These are phyloP conservation scores for Stegostoma tigrinum DNA, from an alignment of 2,113 vertebrate genomes.

Conservation along the genomic window DNA sequence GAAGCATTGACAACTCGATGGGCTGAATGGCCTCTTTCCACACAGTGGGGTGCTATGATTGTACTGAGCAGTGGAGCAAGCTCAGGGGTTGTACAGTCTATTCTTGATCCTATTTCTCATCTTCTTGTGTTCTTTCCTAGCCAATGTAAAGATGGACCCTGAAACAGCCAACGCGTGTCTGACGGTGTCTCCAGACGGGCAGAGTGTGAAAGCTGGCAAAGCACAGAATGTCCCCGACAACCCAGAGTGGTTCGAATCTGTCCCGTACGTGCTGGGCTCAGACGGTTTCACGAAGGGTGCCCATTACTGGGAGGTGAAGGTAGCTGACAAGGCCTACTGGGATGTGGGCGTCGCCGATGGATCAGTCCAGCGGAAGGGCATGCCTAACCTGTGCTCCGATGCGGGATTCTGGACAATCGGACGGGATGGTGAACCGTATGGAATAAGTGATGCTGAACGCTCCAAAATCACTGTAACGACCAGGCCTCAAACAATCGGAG, in stretches of 20 bases:
- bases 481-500: not conserved
- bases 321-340: conserved; percentile 57
- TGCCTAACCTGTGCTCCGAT: conserved; percentile 52
- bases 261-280: conserved; percentile 55
- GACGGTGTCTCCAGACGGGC: conserved; percentile 54
- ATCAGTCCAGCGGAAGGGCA: conserved; percentile 47
- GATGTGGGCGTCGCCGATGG: conserved; percentile 56
- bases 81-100: not conserved
- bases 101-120: not conserved
- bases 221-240: conserved; percentile 50
- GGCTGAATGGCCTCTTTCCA: too few relatives aligned
- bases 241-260: conserved; percentile 60
- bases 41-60: not conserved
- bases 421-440: not conserved
- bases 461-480: not conserved
- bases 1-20: too few relatives aligned
- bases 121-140: not conserved
- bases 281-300: conserved; percentile 47
- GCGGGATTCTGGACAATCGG: conserved; percentile 65
- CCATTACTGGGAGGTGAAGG: conserved; percentile 43
- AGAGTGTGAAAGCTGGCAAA: conserved; percentile 41
- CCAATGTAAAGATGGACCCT: conserved; percentile 53
- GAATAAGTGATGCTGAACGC: not conserved
- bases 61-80: not conserved
- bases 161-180: conserved; percentile 62